Percentiles rank a stretch among this genome's conserved stretches.
Evolutionary conservation across 1,140 invertebrate species (phyloP).

Genomic region (Anastrepha obliqua): DNA sequence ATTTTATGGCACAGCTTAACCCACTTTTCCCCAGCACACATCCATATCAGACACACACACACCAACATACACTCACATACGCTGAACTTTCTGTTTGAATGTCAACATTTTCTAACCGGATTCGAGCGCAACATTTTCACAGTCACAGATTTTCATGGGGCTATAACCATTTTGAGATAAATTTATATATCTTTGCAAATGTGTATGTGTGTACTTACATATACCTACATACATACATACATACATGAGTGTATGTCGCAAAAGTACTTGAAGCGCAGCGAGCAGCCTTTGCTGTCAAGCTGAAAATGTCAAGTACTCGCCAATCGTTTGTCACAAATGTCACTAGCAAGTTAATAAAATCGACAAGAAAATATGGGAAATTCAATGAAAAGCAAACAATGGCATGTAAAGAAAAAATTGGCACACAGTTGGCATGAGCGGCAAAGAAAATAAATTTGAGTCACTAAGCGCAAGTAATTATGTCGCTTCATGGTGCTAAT

Average conservation of each 20-base stretch:
- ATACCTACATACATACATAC: neutral
- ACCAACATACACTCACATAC: neutral
- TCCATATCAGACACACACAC: neutral
- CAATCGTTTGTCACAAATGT: neutral
- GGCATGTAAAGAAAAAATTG: neutral
- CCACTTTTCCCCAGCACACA: conserved; percentile 2
- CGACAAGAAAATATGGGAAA: neutral
- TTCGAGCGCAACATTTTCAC: neutral
- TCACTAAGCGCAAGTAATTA: neutral
- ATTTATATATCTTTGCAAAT: neutral
- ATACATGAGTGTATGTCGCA: neutral
- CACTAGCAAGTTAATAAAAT: neutral
- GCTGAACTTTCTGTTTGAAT: conserved; percentile 20
- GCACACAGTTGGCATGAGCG: neutral
- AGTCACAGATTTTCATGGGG: conserved; percentile 16
- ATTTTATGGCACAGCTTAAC: conserved; percentile 48
- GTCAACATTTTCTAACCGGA: conserved; percentile 42
- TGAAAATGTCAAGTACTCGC: neutral
- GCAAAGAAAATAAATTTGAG: neutral
- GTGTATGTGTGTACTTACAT: neutral
- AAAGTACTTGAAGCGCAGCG: neutral
- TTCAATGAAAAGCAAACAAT: neutral
- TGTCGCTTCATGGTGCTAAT: neutral
- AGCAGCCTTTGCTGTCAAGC: neutral
- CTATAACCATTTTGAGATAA: neutral